phyloP scores from a whole-genome alignment of 2,113 vertebrate genomes.

The Barbus barbus region DNA sequence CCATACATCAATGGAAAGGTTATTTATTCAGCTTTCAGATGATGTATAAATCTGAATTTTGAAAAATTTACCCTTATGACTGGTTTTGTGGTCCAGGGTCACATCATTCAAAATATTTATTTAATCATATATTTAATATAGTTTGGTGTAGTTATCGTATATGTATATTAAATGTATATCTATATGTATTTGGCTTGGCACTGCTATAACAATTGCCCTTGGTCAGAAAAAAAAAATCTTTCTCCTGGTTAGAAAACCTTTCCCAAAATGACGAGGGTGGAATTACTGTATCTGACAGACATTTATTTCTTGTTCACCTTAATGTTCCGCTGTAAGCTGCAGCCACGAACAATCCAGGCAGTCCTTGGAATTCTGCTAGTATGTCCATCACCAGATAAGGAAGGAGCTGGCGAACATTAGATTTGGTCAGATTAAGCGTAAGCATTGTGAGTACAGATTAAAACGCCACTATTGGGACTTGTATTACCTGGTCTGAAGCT shows the following conservation, averaged over 20 bases:
- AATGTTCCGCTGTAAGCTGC: constrained; percentile 95
- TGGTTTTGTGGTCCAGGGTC: too few species aligned
- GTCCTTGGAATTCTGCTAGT: constrained; percentile 82
- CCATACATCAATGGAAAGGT: too few species aligned
- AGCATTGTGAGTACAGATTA: background rate
- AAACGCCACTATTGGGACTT: background rate
- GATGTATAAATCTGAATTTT: too few species aligned
- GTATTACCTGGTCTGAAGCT: constrained; percentile 73
- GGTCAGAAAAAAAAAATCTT: too few species aligned
- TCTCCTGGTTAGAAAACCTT: background rate
- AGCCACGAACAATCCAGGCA: constrained; percentile 95
- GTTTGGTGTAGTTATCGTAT: too few species aligned
- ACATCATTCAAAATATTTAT: too few species aligned
- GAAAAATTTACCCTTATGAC: too few species aligned
- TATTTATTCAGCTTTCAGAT: too few species aligned
- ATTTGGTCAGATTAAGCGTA: background rate
- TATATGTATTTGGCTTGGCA: too few species aligned
- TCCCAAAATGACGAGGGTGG: background rate
- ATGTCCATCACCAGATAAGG: constrained; percentile 95
- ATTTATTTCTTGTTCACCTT: constrained; percentile 76
- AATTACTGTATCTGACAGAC: background rate
- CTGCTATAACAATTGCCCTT: too few species aligned
- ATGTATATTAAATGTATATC: too few species aligned
- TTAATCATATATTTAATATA: too few species aligned
- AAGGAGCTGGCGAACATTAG: constrained; percentile 79